Evolutionary conservation across 2,113 vertebrate genomes (phyloP), one percentile per base, ranked within the genome.

Genomic region (Prietella phreatophila): DNA sequence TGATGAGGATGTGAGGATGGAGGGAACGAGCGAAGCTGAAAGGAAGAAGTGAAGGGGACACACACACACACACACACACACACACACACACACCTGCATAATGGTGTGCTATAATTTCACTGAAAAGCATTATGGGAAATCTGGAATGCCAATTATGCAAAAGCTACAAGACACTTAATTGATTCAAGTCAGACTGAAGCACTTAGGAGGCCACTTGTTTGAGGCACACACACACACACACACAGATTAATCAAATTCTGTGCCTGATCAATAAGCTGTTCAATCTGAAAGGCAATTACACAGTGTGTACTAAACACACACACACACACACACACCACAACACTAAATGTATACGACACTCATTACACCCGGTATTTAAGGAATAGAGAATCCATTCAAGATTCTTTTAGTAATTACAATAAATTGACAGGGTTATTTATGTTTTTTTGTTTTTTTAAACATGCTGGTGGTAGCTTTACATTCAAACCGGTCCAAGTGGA

Each of bases 221-320:
- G 36, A 42, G 75, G n/a, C 83, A 84, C 42, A 33, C 83, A 73
- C 15, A 84, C 83, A 61, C n/a, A 71, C 8, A 71, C 9, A 84
- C 30, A 55, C 47, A 61, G 60, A 55, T 75, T 73, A 85, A 85
- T 85, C 67, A 73, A 61, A 73, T 85, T 73, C 53, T 30, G 30
- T 36, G 14, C 50, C 13, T 33, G 67, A 56, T 85, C 83, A 85
- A 85, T 85, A 85, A 14, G 25, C 50, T 39, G 65, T 67, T 73
- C 67, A 15, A 73, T 71, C 20, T 56, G 30, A 73, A 17, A 84
- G 82, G 65, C 83, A 73, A 85, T 75, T 85, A 86, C 22, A 76
- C 60, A 19, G 79, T 36, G 30, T 60, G 9, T 36, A 81, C n/a
- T 67, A 60, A 65, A 60, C n/a, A 73, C 63, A 56, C 67, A 60